Base-by-base conservation (phyloP, 2,113 vertebrate species). In the Dendropsophus ebraccatus region DNA sequence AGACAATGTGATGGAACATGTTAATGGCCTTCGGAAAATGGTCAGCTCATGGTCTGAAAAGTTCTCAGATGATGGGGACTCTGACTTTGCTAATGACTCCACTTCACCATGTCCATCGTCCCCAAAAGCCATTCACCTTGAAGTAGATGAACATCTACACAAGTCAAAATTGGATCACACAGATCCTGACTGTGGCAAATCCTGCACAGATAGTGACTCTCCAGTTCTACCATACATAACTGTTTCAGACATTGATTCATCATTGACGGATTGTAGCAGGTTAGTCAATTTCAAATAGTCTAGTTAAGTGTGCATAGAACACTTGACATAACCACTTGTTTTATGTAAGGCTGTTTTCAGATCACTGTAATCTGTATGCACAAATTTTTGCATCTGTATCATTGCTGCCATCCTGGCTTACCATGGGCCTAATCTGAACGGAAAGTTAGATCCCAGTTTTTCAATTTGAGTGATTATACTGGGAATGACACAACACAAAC, bases 11-110 rank as follows among this genome's bases (percentile, higher is more conserved):
- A 90, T 96, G 92, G 95, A 96, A 82, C 92, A 96, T 65, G 94
- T 96, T 89, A 94, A 90, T 0, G 88, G 93, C 16, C 94, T 97
- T 35, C 95, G 94, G 23, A 94, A 95, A 41, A 72, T 96, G 74
- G 95, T 96, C 28, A 90, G 92, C 87, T 90, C 94, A 30, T 96
- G 96, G 96, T 91, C 95, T 0, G 93, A 96, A 78, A 93, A 92
- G 72, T 62, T 96, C 1, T 94, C 95, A 0, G 94, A 92, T 50
- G 94, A 96, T 25, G 93, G 92, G 4, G 90, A 92, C 81, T 94
- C 87, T 0, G 93, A 93, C 89, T 95, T 92, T 78, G 90, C 93
- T 81, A 89, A 91, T 37, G 91, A 94, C n/a, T 92, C 92, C 4
- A 88, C 89, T 23, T 91, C 90, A 77, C 88, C 93, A 25, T 93